These are phyloP conservation scores for Ascaphus truei DNA, from an alignment of 2,113 vertebrate genomes.

Conservation along the genomic window DNA sequence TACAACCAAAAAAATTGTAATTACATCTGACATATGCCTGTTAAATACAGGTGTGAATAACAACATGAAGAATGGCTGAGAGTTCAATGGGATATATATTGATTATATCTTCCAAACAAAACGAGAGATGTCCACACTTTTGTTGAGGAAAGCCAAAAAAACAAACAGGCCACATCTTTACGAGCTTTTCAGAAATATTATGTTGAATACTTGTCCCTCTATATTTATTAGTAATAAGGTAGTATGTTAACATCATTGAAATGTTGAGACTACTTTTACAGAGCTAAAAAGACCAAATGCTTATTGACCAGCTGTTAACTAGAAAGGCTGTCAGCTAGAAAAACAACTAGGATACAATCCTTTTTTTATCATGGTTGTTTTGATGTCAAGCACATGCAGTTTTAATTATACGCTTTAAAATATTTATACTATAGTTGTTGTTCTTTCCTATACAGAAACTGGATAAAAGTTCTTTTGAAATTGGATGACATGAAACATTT, in stretches of 20 bases:
- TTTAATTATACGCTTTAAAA: conserved; percentile 30
- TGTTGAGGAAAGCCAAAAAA: too few species aligned
- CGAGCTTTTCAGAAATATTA: too few species aligned
- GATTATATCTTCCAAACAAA: too few species aligned
- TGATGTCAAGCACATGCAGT: conserved; percentile 30
- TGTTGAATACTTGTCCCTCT: background rate
- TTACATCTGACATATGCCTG: too few species aligned
- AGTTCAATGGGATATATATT: too few species aligned
- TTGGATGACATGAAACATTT: conserved; percentile 18
- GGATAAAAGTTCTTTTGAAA: conserved; percentile 27
- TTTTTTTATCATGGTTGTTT: conserved; percentile 19
- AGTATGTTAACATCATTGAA: background rate
- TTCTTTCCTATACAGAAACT: conserved; percentile 13
- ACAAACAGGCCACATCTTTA: too few species aligned
- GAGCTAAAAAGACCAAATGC: background rate
- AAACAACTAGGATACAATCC: background rate
- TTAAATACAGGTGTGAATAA: too few species aligned
- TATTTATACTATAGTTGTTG: conserved; percentile 30
- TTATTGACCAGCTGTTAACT: conserved; percentile 27
- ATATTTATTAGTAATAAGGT: background rate
- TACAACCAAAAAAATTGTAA: too few species aligned
- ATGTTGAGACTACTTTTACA: background rate
- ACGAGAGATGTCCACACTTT: too few species aligned
- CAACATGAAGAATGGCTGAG: too few species aligned
- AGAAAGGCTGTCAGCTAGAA: conserved; percentile 5